Evolutionary conservation across 2,113 vertebrate species (phyloP), one percentile per base, ranked within the genome.

Genomic region (Paracanthobrama guichenoti): DNA sequence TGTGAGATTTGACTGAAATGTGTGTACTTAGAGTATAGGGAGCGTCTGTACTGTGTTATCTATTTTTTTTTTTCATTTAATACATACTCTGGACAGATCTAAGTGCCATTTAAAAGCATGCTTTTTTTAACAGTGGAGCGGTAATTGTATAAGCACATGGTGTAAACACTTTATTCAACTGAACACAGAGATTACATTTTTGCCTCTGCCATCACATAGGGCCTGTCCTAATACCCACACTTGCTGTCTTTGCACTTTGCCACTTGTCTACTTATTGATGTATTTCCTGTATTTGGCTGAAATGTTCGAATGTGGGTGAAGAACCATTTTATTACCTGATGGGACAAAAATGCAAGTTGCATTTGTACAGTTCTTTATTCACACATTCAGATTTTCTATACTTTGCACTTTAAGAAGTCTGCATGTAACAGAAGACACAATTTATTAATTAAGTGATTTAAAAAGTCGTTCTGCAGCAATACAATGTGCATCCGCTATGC

Each of bases 221-320:
- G n/a, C 42, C 69, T 73, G n/a, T 73, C 13, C 11, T n/a, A 16
- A 24, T 46, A 46, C 2, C 22, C 5, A 46, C 12, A 24, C 6
- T 24, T 46, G 39, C 69, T 5, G 62, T 44, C 39, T 73, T 24
- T 46, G 71, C n/a, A 73, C 71, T 46, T 72, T 39, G n/a, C 69
- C 69, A 8, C 69, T 73, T 73, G 69, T 48, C 22, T 46, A 48
- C 71, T 24, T 46, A 24, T 14, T 16, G 1, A 73, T n/a, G 42
- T 72, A 46, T 73, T 46, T 73, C n/a, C n/a, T 46, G 71, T 73
- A 48, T 73, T 73, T 73, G 71, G 2, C 44, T 12, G n/a, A 48
- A 4, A 42, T 48, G 42, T 26, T 46, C 5, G 10, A 72, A 42
- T 14, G 11, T 60, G 35, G 22, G 39, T 44, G 64, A 4, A 67